phyloP scores from a whole-genome alignment of 2,113 vertebrate genomes.

The Ceyx cyanopectus region DNA sequence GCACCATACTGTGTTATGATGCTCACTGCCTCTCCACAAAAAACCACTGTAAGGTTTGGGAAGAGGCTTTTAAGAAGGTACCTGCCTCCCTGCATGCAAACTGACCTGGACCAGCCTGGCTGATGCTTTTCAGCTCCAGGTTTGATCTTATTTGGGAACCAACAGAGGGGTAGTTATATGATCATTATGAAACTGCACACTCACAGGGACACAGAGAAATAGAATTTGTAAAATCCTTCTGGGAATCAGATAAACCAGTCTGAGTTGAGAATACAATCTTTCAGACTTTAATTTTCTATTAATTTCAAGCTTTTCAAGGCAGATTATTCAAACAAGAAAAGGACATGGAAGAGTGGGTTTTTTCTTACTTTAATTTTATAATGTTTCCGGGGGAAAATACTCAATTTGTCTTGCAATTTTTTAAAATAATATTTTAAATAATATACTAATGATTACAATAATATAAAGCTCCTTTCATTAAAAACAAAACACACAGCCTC shows the following conservation, averaged over 20 bases:
- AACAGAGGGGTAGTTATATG: not conserved
- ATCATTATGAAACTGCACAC: not conserved
- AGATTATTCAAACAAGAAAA: conserved; percentile 20
- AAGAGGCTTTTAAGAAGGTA: not conserved
- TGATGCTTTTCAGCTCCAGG: not conserved
- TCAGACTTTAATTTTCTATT: conserved; percentile 1
- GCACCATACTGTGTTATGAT: not conserved
- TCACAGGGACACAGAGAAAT: not conserved
- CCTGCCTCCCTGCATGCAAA: not conserved
- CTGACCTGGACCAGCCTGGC: not conserved
- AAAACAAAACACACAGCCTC: not conserved
- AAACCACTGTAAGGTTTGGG: not conserved
- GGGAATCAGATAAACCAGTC: conserved; percentile 15
- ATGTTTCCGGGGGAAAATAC: not conserved
- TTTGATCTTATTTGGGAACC: conserved; percentile 11
- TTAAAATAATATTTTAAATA: not conserved
- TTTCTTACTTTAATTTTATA: not conserved
- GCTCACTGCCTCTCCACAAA: not conserved
- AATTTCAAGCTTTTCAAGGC: conserved; percentile 23
- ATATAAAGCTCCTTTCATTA: not conserved
- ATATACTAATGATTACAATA: not conserved
- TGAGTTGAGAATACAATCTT: not conserved
- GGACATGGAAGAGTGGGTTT: not conserved
- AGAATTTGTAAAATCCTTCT: not conserved
- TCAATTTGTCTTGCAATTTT: not conserved